Conservation (phyloP, 2,113 vertebrate species). For the Psittacara wagleri region DNA sequence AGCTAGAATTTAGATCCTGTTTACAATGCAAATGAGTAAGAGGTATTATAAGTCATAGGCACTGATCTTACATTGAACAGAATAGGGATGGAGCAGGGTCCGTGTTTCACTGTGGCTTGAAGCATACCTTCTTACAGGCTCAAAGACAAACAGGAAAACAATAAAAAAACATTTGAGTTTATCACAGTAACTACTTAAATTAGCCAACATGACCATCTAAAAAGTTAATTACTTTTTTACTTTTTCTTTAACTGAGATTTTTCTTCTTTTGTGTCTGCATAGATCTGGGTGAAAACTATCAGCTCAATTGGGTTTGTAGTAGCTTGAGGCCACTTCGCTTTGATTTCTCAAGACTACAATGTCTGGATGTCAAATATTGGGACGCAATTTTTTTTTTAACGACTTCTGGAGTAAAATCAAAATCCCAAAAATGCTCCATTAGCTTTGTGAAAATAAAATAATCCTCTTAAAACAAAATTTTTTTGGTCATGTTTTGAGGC, state of each 20-base stretch:
- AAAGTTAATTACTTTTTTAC: neutral
- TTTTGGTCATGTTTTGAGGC: neutral
- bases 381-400: neutral
- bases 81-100: neutral
- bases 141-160: neutral
- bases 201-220: neutral
- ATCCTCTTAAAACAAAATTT: neutral
- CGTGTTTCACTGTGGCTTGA: rapidly evolving
- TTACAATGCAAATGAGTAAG: neutral
- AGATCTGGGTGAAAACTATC: neutral
- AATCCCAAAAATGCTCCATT: neutral
- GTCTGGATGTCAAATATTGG: neutral
- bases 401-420: neutral
- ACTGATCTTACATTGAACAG: neutral
- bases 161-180: neutral
- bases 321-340: neutral
- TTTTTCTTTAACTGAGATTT: neutral
- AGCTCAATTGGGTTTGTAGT: neutral
- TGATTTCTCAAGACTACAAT: neutral
- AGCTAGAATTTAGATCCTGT: neutral
- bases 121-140: neutral
- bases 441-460: neutral
- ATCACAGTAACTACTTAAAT: neutral
- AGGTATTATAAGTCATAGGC: neutral
- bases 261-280: neutral